A percentile compares a stretch with the other conserved stretches of the same genome.
Conservation (phyloP, 2,888 invertebrate species). For the Drosophila eohydei region DNA sequence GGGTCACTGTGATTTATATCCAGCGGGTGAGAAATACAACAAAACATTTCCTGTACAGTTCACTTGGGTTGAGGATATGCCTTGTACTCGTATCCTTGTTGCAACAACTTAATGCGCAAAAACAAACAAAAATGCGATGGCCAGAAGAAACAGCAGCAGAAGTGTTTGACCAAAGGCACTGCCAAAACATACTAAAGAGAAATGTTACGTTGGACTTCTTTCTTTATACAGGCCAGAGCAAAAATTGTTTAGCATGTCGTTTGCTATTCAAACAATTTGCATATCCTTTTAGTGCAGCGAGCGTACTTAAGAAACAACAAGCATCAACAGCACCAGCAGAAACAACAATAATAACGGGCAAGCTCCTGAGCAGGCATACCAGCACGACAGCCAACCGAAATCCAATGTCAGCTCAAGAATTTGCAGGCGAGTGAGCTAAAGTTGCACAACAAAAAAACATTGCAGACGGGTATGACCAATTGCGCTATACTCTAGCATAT, state of each 20-base stretch:
- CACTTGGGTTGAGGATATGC: slow-evolving; percentile 33
- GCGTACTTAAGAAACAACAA: slow-evolving; percentile 72
- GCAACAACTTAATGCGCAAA: slow-evolving; percentile 76
- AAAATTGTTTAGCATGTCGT: slow-evolving; percentile 77
- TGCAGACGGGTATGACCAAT: neutral
- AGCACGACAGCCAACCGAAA: slow-evolving; percentile 74
- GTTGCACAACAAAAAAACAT: neutral
- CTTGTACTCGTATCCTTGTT: slow-evolving; percentile 47
- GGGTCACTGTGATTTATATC: slow-evolving; percentile 76
- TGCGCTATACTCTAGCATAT: neutral
- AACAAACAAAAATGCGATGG: slow-evolving; percentile 57
- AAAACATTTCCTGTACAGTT: slow-evolving; percentile 62
- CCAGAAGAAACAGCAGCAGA: slow-evolving; percentile 56
- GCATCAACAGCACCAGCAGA: slow-evolving; percentile 33
- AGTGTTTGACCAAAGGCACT: slow-evolving; percentile 52
- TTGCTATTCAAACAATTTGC: slow-evolving; percentile 79
- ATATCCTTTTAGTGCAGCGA: slow-evolving; percentile 77
- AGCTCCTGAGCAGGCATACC: slow-evolving; percentile 57
- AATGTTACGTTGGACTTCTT: slow-evolving; percentile 57
- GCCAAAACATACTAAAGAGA: slow-evolving; percentile 46
- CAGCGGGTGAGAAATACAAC: slow-evolving; percentile 64
- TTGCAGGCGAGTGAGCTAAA: slow-evolving; percentile 32
- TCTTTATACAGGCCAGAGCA: slow-evolving; percentile 32
- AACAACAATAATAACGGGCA: slow-evolving; percentile 23
- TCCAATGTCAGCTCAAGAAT: slow-evolving; percentile 82